Evolutionary conservation across 1,140 invertebrate species (phyloP), one percentile per base, ranked within the genome.

Genomic region (Centruroides sculpturatus): DNA sequence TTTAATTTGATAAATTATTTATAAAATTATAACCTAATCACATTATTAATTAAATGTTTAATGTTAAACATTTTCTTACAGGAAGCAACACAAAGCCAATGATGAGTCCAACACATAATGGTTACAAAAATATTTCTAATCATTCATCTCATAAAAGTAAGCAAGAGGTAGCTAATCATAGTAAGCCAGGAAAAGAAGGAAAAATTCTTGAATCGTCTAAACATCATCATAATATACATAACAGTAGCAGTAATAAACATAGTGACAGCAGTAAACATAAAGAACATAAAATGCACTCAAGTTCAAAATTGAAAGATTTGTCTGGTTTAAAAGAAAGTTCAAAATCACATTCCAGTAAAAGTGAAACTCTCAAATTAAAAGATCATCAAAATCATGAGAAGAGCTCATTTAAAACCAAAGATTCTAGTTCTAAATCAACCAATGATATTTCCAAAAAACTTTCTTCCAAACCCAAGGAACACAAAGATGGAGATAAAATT

Each of bases 91-190:
- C 41, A 41, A 41, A 41, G 41, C 41, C 41, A 57, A 59, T 56
- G 46, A 63, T 59, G 57, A 63, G 59, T 41, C 58, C 62, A 35
- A 63, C 62, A 46, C 62, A 57, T 11, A 63, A 63, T 57, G 62
- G 62, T 9, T 63, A 59, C 47, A 60, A 48, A n/a, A 63, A 48
- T 52, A n/a, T 55, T 59, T 46, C 59, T 36, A 60, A 60, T 50
- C 55, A 59, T 36, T 36, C 55, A 8, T 34, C 55, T n/a, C 56
- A 63, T n/a, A 10, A 47, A n/a, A 58, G 59, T 4, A 55, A 57
- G 5, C 54, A 55, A 48, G 61, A 59, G 4, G 49, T 50, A 41
- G 57, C 54, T 36, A 59, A 59, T 56, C 57, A 62, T 12, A 54
- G 59, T 8, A 54, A 60, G 34, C 52, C 55, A 35, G 35, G 34